A percentile compares a stretch with the other conserved stretches of the same genome.
Conservation (phyloP, 1,140 invertebrate genomes). For the Lithobius niger region DNA sequence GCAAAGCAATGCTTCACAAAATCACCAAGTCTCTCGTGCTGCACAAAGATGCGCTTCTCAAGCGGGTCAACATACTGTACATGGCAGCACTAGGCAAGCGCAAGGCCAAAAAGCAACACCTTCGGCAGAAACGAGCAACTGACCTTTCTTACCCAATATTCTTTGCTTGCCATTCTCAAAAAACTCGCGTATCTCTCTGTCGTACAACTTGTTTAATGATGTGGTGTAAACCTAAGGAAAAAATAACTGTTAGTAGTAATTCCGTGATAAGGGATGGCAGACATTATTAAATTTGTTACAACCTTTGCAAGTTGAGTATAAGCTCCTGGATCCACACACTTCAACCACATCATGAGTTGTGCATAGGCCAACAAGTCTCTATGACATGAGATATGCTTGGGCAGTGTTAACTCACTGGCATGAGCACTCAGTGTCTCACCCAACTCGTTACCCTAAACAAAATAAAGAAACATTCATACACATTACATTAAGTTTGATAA, state of each 20-base stretch:
- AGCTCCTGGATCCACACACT: slow-evolving; percentile 65
- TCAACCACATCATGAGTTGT: slow-evolving; percentile 80
- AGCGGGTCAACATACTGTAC: no score
- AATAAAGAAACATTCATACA: slow-evolving; percentile 7
- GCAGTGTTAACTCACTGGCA: slow-evolving; percentile 50
- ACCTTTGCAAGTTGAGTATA: slow-evolving; percentile 61
- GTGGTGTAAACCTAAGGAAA: slow-evolving; percentile 45
- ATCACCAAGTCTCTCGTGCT: no score
- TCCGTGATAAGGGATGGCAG: not conserved
- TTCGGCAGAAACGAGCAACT: no score
- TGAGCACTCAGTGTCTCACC: slow-evolving; percentile 41
- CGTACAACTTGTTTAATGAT: slow-evolving; percentile 67
- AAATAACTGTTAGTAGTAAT: not conserved
- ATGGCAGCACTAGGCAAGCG: no score
- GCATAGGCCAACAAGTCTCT: slow-evolving; percentile 66
- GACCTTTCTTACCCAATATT: no score
- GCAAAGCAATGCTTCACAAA: no score
- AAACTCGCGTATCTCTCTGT: slow-evolving; percentile 62
- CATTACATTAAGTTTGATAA: not conserved
- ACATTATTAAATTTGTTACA: not conserved
- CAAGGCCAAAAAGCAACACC: no score
- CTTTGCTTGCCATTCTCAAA: slow-evolving; percentile 70
- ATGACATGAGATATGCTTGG: slow-evolving; percentile 63
- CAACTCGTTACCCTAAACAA: slow-evolving; percentile 46
- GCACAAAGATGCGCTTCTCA: no score